Percentiles rank a stretch among this genome's conserved stretches.
Evolutionary conservation across 2,113 vertebrate species (phyloP).

Genomic region (Paraplagusia blochii): DNA sequence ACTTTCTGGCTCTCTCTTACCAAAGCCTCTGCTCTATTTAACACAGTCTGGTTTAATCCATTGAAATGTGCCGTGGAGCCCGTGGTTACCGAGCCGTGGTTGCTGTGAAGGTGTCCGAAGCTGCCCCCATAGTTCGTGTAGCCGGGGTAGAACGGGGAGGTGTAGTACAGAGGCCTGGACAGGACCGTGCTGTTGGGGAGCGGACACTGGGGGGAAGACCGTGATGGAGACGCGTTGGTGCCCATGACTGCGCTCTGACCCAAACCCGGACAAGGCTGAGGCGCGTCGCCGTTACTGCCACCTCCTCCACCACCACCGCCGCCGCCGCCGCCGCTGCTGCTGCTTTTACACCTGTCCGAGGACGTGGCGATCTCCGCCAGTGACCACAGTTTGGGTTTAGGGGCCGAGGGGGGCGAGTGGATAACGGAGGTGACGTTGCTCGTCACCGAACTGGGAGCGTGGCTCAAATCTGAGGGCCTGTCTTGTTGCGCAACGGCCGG

Average conservation of each 20-base stretch:
- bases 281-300: conserved; percentile 69
- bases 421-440: conserved; percentile 88
- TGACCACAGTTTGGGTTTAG: conserved; percentile 97
- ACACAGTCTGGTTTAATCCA: conserved; percentile 98
- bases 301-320: conserved; percentile 70
- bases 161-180: conserved; percentile 94
- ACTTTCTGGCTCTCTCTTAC: conserved; percentile 91
- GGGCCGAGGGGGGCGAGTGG: conserved; percentile 84
- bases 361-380: conserved; percentile 95
- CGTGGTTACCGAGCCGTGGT: conserved; percentile 80
- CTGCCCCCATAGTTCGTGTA: conserved; percentile 98
- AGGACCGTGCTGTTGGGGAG: conserved; percentile 89
- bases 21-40: conserved; percentile 94
- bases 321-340: conserved; percentile 62
- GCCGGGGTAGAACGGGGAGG: conserved; percentile 93
- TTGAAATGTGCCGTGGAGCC: conserved; percentile 90
- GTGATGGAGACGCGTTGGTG: conserved; percentile 79
- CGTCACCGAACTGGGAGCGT: conserved; percentile 56
- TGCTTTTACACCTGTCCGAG: conserved; percentile 90
- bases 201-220: conserved; percentile 87
- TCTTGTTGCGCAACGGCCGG: conserved; percentile 71
- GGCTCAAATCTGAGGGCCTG: conserved; percentile 72
- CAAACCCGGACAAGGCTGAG: conserved; percentile 67
- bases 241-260: conserved; percentile 72
- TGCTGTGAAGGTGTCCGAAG: conserved; percentile 92